These are phyloP conservation scores for Rhyacophila evoluta DNA, from an alignment of 2,888 invertebrate species.

Conservation along the genomic window DNA sequence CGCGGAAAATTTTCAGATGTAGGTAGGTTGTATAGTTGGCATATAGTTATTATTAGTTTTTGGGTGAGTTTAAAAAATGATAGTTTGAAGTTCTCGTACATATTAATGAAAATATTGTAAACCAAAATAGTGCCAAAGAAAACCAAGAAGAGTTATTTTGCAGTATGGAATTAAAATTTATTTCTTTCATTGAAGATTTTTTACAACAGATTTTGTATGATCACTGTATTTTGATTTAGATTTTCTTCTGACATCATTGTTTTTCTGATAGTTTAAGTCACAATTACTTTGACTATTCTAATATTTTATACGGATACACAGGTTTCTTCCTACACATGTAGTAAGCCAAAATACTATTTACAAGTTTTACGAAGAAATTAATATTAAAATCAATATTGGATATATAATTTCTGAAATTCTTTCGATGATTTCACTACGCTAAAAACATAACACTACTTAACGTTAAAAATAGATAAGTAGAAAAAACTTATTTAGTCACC, in stretches of 20 bases:
- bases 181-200: slow-evolving; percentile 47
- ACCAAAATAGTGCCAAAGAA: not conserved
- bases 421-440: slow-evolving; percentile 54
- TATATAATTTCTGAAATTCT: slow-evolving; percentile 51
- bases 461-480: slow-evolving; percentile 54
- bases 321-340: slow-evolving; percentile 53
- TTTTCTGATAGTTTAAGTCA: slow-evolving; percentile 48
- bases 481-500: slow-evolving; percentile 54
- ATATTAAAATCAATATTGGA: slow-evolving; percentile 44
- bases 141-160: slow-evolving; percentile 32
- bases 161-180: slow-evolving; percentile 50
- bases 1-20: too few species aligned
- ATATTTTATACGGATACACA: slow-evolving; percentile 52
- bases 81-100: not conserved
- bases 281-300: slow-evolving; percentile 48
- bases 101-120: not conserved
- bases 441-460: slow-evolving; percentile 51
- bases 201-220: slow-evolving; percentile 53
- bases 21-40: too few species aligned
- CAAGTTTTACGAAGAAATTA: slow-evolving; percentile 51
- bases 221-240: slow-evolving; percentile 41
- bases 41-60: too few species aligned
- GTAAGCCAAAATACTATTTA: slow-evolving; percentile 55
- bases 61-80: too few species aligned
- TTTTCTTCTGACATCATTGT: slow-evolving; percentile 31